phyloP scores from a whole-genome alignment of 23 tunicate genomes.

The Trididemnum clinides region DNA sequence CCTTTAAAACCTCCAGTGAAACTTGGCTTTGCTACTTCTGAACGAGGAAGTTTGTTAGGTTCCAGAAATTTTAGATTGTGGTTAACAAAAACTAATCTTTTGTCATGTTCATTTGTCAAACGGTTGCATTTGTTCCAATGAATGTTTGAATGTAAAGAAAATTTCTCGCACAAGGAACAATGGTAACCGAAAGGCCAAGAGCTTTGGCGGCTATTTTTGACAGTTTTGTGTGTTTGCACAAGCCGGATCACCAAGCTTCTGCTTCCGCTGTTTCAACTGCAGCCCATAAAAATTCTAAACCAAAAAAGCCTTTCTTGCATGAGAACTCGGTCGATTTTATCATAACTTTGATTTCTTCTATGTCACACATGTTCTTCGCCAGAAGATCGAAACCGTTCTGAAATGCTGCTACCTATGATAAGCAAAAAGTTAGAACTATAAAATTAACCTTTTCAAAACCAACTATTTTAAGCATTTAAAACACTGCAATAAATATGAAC shows the following conservation, averaged over 20 bases:
- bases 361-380: neutral
- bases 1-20: neutral
- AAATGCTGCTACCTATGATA: neutral
- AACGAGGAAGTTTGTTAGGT: neutral
- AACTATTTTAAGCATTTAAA: neutral
- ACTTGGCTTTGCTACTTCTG: neutral
- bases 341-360: neutral
- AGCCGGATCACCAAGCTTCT: neutral
- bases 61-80: neutral
- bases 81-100: neutral
- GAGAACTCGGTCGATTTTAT: neutral
- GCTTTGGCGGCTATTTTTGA: neutral
- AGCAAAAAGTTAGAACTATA: neutral
- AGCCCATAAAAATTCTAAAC: neutral
- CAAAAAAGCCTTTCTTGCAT: neutral
- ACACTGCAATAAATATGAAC: neutral
- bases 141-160: neutral
- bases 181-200: neutral
- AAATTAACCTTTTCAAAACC: neutral
- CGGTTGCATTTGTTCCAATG: neutral
- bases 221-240: neutral
- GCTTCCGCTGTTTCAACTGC: neutral
- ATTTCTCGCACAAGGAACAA: neutral
- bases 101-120: neutral
- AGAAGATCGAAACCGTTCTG: neutral